Base-by-base conservation (phyloP, 2,113 vertebrate species). In the Epinephelus moara region DNA sequence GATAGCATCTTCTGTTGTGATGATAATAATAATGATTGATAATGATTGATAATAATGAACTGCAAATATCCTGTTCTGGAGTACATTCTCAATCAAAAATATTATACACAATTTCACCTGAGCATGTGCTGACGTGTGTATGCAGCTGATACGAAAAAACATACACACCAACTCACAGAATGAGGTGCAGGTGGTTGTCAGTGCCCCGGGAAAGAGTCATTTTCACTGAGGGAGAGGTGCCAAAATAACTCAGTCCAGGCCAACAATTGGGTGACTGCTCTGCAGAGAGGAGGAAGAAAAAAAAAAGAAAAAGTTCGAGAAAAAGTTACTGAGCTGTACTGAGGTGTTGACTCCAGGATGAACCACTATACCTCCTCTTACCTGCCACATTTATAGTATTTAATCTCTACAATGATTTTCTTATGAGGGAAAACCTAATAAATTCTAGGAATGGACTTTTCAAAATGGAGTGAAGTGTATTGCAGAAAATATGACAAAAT, bases 121-220 rank as follows among this genome's bases (percentile, higher is more conserved):
- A 50, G 25, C 81, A 42, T 85, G 84, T 76, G 19, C 67, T 21
- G 57, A 77, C 75, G 7, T 10, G 33, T 83, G 55, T 27, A 17
- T 50, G 71, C 53, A 62, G 66, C 72, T 37, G 52, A 55, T 13
- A 47, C 1, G 33, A 37, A 45, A 52, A 50, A 71, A 60, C 59
- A 25, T 60, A 50, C 67, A 61, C 37, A 70, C 4, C 11, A 59
- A 21, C 66, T 70, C 56, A 73, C 9, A 61, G 63, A 81, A 77
- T 25, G 59, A 50, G 53, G 53, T 70, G 52, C 82, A 82, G 73
- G 70, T 84, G 79, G 70, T 60, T 87, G 75, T 88, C 82, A 64
- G 55, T 60, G 82, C 82, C 80, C 42, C 52, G 33, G 90, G 82
- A 81, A 59, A 82, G 82, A 85, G 79, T 89, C 53, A 33, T 80